These are phyloP conservation scores for Jaculus jaculus DNA, from an alignment of 2,113 vertebrate species.

Conservation along the genomic window DNA sequence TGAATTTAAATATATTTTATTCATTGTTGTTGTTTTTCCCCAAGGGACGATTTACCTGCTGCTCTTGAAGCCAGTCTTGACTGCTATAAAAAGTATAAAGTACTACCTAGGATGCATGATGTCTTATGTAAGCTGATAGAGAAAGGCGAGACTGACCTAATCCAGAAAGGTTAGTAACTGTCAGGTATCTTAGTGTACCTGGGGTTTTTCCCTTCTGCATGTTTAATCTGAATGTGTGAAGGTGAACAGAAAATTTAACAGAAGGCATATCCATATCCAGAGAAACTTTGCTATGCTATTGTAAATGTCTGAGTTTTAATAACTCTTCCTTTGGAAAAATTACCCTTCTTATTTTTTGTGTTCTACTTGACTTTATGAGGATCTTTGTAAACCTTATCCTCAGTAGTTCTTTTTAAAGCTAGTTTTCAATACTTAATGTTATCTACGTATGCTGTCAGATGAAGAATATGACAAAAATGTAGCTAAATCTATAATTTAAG, in stretches of 20 bases:
- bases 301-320: conserved; percentile 9
- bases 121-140: conserved; percentile 91
- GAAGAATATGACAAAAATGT: conserved; percentile 12
- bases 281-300: background rate
- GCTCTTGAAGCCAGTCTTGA: conserved; percentile 88
- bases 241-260: conserved; percentile 16
- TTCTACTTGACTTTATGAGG: background rate
- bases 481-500: background rate
- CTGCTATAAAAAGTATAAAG: conserved; percentile 88
- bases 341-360: background rate
- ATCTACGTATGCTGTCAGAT: background rate
- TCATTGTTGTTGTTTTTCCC: conserved; percentile 55
- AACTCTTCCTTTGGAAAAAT: conserved; percentile 3
- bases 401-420: conserved; percentile 4
- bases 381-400: background rate
- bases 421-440: background rate
- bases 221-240: conserved; percentile 13
- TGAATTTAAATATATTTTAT: background rate
- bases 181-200: background rate
- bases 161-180: conserved; percentile 91
- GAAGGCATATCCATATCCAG: background rate
- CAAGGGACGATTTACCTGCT: conserved; percentile 87
- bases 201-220: background rate
- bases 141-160: conserved; percentile 90
- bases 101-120: conserved; percentile 89